Evolutionary conservation across 1,140 invertebrate species (phyloP), one percentile per base, ranked within the genome.

Genomic region (Chrysopa pallens): DNA sequence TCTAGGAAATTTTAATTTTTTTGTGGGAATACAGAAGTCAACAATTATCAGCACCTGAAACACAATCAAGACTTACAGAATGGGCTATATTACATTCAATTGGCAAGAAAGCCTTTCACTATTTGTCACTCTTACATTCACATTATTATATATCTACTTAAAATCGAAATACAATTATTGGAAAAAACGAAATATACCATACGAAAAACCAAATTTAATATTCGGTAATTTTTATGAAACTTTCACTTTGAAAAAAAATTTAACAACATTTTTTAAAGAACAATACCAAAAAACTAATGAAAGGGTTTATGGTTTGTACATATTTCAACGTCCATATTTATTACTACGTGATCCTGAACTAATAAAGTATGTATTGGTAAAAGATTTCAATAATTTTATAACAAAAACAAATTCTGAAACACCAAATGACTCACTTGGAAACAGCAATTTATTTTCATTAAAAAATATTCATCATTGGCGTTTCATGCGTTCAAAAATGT

Each of bases 381-480:
- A 63, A 49, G 70, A 75, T 52, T 74, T 72, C 53, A 65, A 71
- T 45, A 52, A 69, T 56, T 74, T 75, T 48, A 54, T 60, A 8
- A 67, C 74, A 46, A 54, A 62, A 7, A 61, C 64, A 46, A 54
- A 67, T 38, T 63, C 56, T 48, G 52, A 50, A 6, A 63, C 63
- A 40, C 60, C 61, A 6, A 54, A 67, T 39, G 69, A 73, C 45
- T 60, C 70, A 8, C 40, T 74, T 8, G 17, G 36, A 4, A 42
- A 39, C 1, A 44, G 49, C 31, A 36, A 58, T n/a, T 40, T 66
- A 15, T 59, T 61, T 29, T 41, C 44, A 12, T 40, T 54, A 6
- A 53, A 55, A 44, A 44, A 46, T 14, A 23, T 23, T 23, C 48
- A 50, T 14, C 44, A 42, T 42, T 68, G 66, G 66, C 54, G 56